A percentile compares a stretch with the other conserved stretches of the same genome.
These are phyloP conservation scores for Huso huso DNA, from an alignment of 2,797 vertebrate genomes.

Conservation along the genomic window DNA sequence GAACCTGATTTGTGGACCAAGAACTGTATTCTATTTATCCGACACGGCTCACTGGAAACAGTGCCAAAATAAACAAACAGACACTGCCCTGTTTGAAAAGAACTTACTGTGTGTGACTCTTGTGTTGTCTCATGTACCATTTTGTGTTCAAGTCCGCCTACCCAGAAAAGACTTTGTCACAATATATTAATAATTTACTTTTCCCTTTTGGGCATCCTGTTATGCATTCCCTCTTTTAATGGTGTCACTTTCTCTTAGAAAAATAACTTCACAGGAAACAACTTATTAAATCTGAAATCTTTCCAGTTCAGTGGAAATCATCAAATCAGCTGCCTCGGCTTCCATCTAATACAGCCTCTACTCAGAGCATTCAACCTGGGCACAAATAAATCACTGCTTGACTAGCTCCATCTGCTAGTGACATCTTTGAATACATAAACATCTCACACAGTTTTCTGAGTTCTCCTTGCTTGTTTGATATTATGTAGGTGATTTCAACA, in stretches of 20 bases:
- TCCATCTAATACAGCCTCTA: conserved; percentile 19
- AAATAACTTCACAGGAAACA: conserved; percentile 39
- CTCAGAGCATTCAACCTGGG: conserved; percentile 18
- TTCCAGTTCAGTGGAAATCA: conserved; percentile 54
- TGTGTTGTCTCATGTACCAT: too few relatives aligned
- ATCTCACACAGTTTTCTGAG: conserved; percentile 25
- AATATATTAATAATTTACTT: conserved; percentile 5
- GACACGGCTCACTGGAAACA: too few relatives aligned
- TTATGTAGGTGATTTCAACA: conserved; percentile 38
- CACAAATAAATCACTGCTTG: conserved; percentile 25
- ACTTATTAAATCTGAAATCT: conserved; percentile 54
- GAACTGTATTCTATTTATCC: too few relatives aligned
- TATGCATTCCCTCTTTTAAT: conserved; percentile 18
- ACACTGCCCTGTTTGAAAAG: too few relatives aligned
- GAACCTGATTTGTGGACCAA: too few relatives aligned
- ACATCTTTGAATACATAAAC: conserved; percentile 19
- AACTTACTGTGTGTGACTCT: too few relatives aligned
- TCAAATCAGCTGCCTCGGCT: conserved; percentile 46
- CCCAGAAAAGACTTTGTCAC: too few relatives aligned
- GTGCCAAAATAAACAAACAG: too few relatives aligned
- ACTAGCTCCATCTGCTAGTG: conserved; percentile 20
- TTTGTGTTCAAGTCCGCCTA: too few relatives aligned
- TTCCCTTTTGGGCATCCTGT: conserved; percentile 2
- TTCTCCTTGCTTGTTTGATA: conserved; percentile 26
- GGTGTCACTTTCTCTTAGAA: conserved; percentile 32